phyloP scores from a whole-genome alignment of 2,113 vertebrate species.

The Apus apus region DNA sequence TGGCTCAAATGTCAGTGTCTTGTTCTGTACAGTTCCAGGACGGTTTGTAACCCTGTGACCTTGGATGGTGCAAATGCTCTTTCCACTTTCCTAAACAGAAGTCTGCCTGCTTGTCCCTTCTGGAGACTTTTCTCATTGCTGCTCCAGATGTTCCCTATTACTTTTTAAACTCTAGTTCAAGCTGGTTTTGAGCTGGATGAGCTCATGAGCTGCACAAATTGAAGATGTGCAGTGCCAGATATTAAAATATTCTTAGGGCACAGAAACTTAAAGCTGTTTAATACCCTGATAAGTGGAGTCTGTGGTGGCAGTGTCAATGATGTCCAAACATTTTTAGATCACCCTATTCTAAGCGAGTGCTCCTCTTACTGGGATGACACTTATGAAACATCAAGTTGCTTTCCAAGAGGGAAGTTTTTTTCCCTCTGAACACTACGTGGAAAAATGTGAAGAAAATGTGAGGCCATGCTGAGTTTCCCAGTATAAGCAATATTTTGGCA shows the following conservation, averaged over 20 bases:
- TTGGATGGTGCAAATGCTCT: background rate
- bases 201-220: background rate
- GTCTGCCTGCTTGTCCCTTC: background rate
- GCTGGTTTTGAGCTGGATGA: background rate
- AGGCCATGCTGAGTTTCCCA: background rate
- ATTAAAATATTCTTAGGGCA: background rate
- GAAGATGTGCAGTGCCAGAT: background rate
- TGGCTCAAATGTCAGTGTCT: background rate
- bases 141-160: slow-evolving; percentile 2
- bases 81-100: background rate
- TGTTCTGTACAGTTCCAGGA: background rate
- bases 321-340: background rate
- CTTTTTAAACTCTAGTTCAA: background rate
- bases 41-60: background rate
- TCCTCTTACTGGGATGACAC: background rate
- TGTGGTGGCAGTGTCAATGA: background rate
- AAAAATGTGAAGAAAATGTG: slow-evolving; percentile 34
- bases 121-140: background rate
- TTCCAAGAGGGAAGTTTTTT: background rate
- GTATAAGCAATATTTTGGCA: slow-evolving; percentile 33
- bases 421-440: background rate
- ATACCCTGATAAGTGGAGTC: background rate
- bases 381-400: background rate
- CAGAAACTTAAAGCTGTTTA: background rate
- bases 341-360: background rate